These are phyloP conservation scores for Teleiodes luculella DNA, from an alignment of 2,888 invertebrate species.

Conservation along the genomic window DNA sequence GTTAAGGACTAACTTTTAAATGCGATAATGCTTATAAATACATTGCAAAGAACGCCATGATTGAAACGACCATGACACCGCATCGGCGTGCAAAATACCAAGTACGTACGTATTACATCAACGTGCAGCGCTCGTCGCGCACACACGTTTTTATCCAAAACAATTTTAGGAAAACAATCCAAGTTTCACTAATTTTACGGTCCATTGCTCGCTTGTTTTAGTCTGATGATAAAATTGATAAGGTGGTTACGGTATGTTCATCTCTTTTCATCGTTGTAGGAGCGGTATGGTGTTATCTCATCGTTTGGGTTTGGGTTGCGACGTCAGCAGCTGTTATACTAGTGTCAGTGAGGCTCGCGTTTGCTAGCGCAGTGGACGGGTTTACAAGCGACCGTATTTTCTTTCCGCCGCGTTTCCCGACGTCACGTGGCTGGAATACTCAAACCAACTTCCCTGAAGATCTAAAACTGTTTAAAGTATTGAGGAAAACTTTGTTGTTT, in stretches of 20 bases:
- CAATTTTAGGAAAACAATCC: not conserved
- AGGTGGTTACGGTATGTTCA: constrained; percentile 1
- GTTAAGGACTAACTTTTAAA: too few species aligned
- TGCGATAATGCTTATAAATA: too few species aligned
- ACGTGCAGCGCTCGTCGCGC: too few species aligned
- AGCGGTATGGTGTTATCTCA: constrained; percentile 44
- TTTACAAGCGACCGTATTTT: constrained; percentile 2
- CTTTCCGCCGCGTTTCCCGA: not conserved
- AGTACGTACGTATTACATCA: not conserved
- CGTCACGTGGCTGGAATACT: constrained; percentile 13
- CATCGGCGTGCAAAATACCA: too few species aligned
- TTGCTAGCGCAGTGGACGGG: not conserved
- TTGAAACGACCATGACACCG: too few species aligned
- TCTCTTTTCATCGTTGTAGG: constrained; percentile 15
- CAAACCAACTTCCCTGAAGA: constrained; percentile 5
- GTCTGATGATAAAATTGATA: constrained; percentile 8
- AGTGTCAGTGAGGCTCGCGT: constrained; percentile 13
- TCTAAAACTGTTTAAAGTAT: not conserved
- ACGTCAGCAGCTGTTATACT: not conserved
- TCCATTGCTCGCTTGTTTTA: constrained; percentile 18
- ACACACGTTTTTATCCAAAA: not conserved
- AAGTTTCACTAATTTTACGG: constrained; percentile 31
- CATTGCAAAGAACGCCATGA: too few species aligned
- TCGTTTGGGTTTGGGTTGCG: constrained; percentile 10
- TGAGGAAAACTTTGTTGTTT: not conserved